Percentiles rank a stretch among this genome's conserved stretches.
Evolutionary conservation across 2,113 vertebrate species (phyloP).

Genomic region (Excalfactoria chinensis): DNA sequence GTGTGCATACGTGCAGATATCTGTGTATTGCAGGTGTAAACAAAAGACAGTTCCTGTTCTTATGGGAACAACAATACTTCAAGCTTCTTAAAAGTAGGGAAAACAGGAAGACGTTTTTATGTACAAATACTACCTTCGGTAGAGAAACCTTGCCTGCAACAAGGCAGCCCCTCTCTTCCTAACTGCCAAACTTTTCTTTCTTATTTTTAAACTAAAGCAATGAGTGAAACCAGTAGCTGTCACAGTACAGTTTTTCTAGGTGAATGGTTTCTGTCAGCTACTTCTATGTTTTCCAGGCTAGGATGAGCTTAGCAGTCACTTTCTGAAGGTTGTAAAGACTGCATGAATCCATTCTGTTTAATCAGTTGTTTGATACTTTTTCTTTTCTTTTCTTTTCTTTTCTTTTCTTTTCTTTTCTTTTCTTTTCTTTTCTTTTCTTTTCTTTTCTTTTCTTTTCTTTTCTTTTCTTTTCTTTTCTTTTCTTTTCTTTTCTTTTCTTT

Average conservation of each 20-base stretch:
- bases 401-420: no score
- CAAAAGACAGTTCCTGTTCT: not conserved
- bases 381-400: not conserved
- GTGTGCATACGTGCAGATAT: not conserved
- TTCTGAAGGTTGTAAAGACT: not conserved
- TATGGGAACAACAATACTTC: not conserved
- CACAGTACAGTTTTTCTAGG: not conserved
- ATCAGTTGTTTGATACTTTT: not conserved
- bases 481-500: no score
- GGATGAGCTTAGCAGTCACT: not conserved
- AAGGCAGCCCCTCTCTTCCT: not conserved
- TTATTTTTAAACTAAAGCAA: not conserved
- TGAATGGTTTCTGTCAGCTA: not conserved
- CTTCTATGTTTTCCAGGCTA: not conserved
- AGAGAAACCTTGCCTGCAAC: not conserved
- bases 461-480: no score
- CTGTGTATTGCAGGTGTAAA: not conserved
- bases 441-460: no score
- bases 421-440: no score
- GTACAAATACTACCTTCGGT: not conserved
- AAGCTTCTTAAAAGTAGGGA: not conserved
- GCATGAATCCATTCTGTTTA: not conserved
- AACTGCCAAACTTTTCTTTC: not conserved
- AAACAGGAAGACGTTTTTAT: not conserved
- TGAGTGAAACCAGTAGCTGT: not conserved